phyloP scores from a whole-genome alignment of 2,888 invertebrate species.

The Cantharis lateralis region DNA sequence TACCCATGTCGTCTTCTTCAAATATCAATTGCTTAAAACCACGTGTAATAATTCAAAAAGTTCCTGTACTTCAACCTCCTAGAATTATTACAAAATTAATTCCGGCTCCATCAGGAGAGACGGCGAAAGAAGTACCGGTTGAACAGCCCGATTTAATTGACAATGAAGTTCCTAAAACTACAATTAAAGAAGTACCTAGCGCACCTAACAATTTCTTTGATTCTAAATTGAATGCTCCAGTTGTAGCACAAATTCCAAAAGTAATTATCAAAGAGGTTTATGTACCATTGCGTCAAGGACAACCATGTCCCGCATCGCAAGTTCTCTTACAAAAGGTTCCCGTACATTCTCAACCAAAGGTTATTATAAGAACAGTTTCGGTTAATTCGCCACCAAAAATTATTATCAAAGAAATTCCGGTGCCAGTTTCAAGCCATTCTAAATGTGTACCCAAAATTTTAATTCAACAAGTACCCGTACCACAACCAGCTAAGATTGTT shows the following conservation, averaged over 20 bases:
- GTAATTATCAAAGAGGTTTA: slow-evolving; percentile 12
- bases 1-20: neutral
- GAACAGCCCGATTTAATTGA: slow-evolving; percentile 4
- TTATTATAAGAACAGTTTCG: slow-evolving; percentile 12
- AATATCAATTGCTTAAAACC: neutral
- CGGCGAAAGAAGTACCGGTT: neutral
- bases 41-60: neutral
- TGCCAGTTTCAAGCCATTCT: neutral
- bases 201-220: neutral
- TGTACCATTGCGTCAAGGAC: neutral
- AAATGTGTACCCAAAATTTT: neutral
- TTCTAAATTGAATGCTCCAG: neutral
- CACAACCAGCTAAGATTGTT: neutral
- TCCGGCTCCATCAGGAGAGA: neutral
- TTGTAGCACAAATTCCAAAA: neutral
- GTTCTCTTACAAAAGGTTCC: slow-evolving; percentile 9
- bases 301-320: neutral
- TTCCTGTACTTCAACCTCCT: neutral
- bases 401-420: slow-evolving; percentile 5
- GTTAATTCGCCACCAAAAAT: slow-evolving; percentile 12
- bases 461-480: slow-evolving; percentile 8
- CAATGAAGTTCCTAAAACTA: slow-evolving; percentile 3
- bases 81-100: slow-evolving; percentile 7
- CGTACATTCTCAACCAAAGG: slow-evolving; percentile 6
- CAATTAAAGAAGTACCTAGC: neutral